phyloP scores from a whole-genome alignment of 2,888 invertebrate species.

The Meteorus cinctellus region DNA sequence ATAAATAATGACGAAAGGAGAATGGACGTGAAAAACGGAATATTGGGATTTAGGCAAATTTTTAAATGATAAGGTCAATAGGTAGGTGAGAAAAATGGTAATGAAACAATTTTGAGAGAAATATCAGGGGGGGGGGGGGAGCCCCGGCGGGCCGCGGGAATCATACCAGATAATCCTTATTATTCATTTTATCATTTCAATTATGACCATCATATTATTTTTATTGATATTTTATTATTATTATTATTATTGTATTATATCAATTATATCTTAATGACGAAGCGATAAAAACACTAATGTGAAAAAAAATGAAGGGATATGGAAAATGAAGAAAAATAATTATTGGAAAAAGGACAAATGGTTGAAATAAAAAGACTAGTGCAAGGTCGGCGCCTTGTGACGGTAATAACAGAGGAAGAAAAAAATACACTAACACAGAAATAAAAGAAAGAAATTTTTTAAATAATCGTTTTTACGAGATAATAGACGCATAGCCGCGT shows the following conservation, averaged over 20 bases:
- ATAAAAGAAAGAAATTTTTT: slow-evolving; percentile 49
- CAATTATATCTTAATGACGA: slow-evolving; percentile 62
- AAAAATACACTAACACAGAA: slow-evolving; percentile 37
- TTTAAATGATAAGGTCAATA: slow-evolving; percentile 42
- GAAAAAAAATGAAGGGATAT: slow-evolving; percentile 43
- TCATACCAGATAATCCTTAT: slow-evolving; percentile 67
- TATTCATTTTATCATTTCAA: slow-evolving; percentile 36
- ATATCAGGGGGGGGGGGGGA: slow-evolving; percentile 49
- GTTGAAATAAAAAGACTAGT: slow-evolving; percentile 38
- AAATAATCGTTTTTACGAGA: slow-evolving; percentile 57
- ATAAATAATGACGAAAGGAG: slow-evolving; percentile 35
- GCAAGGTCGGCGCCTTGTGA: slow-evolving; percentile 37
- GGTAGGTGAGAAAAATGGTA: slow-evolving; percentile 1
- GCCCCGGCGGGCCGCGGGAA: slow-evolving; percentile 63
- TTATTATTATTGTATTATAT: too few relatives aligned
- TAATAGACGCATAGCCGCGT: slow-evolving; percentile 54
- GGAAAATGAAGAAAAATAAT: slow-evolving; percentile 28
- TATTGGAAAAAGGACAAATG: not conserved
- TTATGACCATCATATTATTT: too few relatives aligned
- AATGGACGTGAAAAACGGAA: slow-evolving; percentile 24
- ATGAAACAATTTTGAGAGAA: slow-evolving; percentile 42
- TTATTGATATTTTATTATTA: too few relatives aligned
- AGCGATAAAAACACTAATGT: slow-evolving; percentile 57
- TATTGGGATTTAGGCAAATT: slow-evolving; percentile 43
- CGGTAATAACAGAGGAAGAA: slow-evolving; percentile 22